These are phyloP conservation scores for Mercenaria mercenaria DNA, from an alignment of 1,140 invertebrate genomes.

Conservation along the genomic window DNA sequence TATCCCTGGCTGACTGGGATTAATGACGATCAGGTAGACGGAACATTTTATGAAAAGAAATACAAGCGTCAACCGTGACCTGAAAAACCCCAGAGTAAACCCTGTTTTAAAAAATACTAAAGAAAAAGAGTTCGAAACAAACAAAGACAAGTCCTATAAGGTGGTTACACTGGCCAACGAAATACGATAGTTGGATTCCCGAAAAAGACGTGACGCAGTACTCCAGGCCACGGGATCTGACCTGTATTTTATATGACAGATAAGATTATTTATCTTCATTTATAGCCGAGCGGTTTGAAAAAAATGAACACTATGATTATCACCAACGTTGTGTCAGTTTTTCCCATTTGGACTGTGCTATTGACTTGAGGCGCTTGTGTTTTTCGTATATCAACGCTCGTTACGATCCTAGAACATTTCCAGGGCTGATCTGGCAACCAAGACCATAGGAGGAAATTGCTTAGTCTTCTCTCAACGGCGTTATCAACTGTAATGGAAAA, in stretches of 20 bases:
- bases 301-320: background rate
- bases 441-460: background rate
- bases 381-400: background rate
- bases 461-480: background rate
- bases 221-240: background rate
- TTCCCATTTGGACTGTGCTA: no score
- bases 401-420: background rate
- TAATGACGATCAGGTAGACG: background rate
- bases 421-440: background rate
- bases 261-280: background rate
- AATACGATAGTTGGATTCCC: constrained; percentile 33
- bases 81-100: background rate
- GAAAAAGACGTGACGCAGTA: constrained; percentile 14
- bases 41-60: constrained; percentile 23
- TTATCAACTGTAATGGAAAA: constrained; percentile 29
- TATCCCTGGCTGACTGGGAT: constrained; percentile 22
- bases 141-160: constrained; percentile 16
- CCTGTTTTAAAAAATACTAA: constrained; percentile 32
- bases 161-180: constrained; percentile 46
- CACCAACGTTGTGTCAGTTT: constrained; percentile 27
- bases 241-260: background rate
- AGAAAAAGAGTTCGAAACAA: background rate
- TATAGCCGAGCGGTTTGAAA: no score
- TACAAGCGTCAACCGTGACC: background rate
- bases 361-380: background rate